These are phyloP conservation scores for Drosophila bifasciata DNA, from an alignment of 1,140 invertebrate species.

Conservation along the genomic window DNA sequence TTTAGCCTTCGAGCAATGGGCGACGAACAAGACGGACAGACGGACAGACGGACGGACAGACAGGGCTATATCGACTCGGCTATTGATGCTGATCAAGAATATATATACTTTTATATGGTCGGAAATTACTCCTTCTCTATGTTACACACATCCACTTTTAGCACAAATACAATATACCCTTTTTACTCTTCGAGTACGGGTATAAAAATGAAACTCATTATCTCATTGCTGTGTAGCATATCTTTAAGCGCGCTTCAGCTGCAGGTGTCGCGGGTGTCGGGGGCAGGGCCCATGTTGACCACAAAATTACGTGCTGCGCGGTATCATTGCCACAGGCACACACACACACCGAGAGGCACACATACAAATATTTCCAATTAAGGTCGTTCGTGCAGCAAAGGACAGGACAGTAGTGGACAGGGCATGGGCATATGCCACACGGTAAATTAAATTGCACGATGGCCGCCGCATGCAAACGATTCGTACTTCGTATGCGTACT, in stretches of 20 bases:
- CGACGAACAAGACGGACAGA: too few species aligned
- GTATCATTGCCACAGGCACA: slow-evolving; percentile 34
- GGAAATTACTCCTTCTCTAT: too few species aligned
- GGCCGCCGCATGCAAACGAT: slow-evolving; percentile 63
- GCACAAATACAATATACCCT: too few species aligned
- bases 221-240: slow-evolving; percentile 13
- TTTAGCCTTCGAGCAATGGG: too few species aligned
- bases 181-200: too few species aligned
- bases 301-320: slow-evolving; percentile 72
- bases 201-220: slow-evolving; percentile 10
- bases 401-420: background rate
- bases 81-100: too few species aligned
- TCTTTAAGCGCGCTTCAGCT: slow-evolving; percentile 17
- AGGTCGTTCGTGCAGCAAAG: slow-evolving; percentile 26
- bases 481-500: slow-evolving; percentile 66
- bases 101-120: too few species aligned
- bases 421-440: slow-evolving; percentile 38
- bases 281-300: slow-evolving; percentile 49
- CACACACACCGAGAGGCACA: slow-evolving; percentile 2
- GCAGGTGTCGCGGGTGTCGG: slow-evolving; percentile 8
- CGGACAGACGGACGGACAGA: too few species aligned
- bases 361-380: slow-evolving; percentile 53
- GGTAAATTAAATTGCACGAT: slow-evolving; percentile 76
- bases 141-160: too few species aligned
- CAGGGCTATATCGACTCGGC: too few species aligned